These are phyloP conservation scores for Channallabes apus DNA, from an alignment of 2,797 vertebrate genomes.

Conservation along the genomic window DNA sequence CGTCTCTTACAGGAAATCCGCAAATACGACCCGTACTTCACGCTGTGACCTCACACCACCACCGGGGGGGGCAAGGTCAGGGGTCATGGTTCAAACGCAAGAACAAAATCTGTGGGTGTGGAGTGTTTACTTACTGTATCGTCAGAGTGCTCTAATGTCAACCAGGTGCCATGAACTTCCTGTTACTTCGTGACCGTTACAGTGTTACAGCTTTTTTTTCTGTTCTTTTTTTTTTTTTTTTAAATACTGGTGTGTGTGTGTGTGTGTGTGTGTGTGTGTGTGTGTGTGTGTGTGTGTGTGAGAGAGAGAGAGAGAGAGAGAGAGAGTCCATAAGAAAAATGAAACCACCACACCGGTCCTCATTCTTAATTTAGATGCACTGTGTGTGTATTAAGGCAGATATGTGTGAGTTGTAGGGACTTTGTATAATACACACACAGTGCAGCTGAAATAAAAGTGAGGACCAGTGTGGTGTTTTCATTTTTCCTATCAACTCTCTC, in stretches of 20 bases:
- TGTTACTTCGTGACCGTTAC: background rate
- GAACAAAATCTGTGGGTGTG: background rate
- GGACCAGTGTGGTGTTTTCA: too few relatives aligned
- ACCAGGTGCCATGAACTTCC: conserved; percentile 18
- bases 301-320: too few relatives aligned
- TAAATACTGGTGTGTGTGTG: conserved; percentile 16
- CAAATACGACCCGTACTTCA: conserved; percentile 88
- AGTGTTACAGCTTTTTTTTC: background rate
- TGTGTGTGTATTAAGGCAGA: background rate
- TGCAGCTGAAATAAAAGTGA: too few relatives aligned
- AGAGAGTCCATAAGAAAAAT: too few relatives aligned
- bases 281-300: background rate
- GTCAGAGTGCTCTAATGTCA: background rate
- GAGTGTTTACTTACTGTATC: background rate
- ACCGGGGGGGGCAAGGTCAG: background rate
- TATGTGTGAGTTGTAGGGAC: background rate
- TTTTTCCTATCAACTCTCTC: too few relatives aligned
- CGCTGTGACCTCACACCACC: conserved; percentile 71
- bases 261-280: conserved; percentile 33
- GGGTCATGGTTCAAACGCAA: background rate
- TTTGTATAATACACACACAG: background rate
- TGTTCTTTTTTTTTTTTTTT: background rate
- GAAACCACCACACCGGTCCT: too few relatives aligned
- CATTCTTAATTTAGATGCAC: too few relatives aligned
- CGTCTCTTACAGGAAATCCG: conserved; percentile 88